These are phyloP conservation scores for Motacilla alba DNA, from an alignment of 2,113 vertebrate species.

Conservation along the genomic window DNA sequence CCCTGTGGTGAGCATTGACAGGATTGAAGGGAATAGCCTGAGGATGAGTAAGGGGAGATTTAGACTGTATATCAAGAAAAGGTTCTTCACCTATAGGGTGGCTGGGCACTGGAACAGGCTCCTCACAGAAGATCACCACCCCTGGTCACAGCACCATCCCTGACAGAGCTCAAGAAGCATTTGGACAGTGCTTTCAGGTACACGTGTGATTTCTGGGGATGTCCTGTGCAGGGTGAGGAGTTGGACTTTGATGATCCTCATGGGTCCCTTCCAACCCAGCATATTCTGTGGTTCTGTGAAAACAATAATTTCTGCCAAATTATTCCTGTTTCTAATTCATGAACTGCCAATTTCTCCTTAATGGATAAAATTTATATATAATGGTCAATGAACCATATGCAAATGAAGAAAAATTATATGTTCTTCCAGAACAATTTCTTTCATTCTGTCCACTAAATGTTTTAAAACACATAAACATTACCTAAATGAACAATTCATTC, in stretches of 20 bases:
- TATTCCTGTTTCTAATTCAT: background rate
- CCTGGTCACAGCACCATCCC: background rate
- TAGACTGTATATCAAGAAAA: background rate
- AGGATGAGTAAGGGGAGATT: fast-evolving
- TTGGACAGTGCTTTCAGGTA: background rate
- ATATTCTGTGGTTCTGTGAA: background rate
- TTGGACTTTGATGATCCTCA: background rate
- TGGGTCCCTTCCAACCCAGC: background rate
- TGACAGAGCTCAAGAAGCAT: no score
- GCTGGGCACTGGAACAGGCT: fast-evolving
- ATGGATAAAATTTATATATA: background rate
- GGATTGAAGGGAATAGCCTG: fast-evolving
- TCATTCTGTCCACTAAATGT: background rate
- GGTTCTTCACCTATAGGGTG: background rate
- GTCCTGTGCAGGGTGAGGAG: background rate
- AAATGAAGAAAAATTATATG: background rate
- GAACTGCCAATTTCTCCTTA: background rate
- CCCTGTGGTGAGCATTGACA: background rate
- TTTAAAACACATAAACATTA: background rate
- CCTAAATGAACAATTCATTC: background rate
- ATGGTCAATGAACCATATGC: background rate
- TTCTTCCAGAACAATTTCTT: background rate
- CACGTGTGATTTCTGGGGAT: background rate
- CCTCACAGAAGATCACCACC: background rate
- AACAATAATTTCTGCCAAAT: background rate